Evolutionary conservation across 2,113 vertebrate species (phyloP), one percentile per base, ranked within the genome.

Genomic region (Edolisoma coerulescens): DNA sequence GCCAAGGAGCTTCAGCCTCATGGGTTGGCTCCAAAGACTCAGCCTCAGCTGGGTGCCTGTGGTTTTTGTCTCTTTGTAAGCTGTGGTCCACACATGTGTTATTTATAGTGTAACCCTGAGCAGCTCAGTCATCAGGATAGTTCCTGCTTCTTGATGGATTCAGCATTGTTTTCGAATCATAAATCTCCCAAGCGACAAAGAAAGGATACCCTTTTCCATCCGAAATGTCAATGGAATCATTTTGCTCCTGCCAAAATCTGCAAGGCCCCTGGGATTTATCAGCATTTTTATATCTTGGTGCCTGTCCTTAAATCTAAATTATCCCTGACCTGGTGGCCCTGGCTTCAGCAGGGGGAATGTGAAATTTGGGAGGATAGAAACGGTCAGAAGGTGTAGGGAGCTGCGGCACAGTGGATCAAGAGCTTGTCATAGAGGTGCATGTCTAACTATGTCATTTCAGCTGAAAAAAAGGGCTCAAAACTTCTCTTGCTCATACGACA

Each of bases 41-140:
- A 1, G 45, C 74, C 87, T 90, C 90, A 94, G 92, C 79, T 88
- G 90, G 47, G 42, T 83, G 84, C 79, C 85, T 84, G 87, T 88
- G 87, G 70, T 37, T 94, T 67, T 57, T 83, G 87, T 63, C 79
- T 63, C 85, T 93, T 52, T 83, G 79, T 76, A 54, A 91, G 85
- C 88, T 74, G 63, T 42, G 50, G 67, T 74, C 79, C 75, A 63
- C 88, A 70, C 63, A 35, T 5, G 27, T 37, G 75, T 73, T 95
- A 96, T 95, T 97, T 95, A 94, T 94, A 90, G 85, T 13, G 35
- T 64, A 65, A 82, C 63, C 60, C 81, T 4, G 2, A 90, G 59
- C 79, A 74, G 88, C 33, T 57, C 79, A 50, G 52, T 84, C 79
- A 88, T 64, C 60, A 35, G 64, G 54, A 78, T 26, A 44, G 71